These are phyloP conservation scores for Agelaius phoeniceus DNA, from an alignment of 2,113 vertebrate species.

Conservation along the genomic window DNA sequence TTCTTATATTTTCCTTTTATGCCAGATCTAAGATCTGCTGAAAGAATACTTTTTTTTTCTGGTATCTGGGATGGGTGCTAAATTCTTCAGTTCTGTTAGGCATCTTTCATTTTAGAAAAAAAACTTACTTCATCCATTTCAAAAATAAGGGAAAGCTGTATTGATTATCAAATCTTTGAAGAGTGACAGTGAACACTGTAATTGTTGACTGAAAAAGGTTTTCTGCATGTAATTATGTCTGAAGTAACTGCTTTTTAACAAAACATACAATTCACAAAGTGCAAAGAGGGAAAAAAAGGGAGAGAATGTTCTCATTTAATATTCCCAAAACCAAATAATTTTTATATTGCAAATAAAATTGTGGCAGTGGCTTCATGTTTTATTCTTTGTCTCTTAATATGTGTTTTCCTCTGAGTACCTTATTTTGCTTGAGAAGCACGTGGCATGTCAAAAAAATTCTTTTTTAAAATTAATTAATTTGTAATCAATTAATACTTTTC, in stretches of 20 bases:
- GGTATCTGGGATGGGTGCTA: rapidly evolving
- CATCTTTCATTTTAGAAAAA: background rate
- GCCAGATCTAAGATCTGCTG: background rate
- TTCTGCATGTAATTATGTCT: background rate
- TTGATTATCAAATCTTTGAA: background rate
- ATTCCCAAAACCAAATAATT: background rate
- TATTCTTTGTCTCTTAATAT: background rate
- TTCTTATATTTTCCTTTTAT: background rate
- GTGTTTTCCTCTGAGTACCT: background rate
- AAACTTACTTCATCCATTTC: background rate
- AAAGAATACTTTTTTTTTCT: background rate
- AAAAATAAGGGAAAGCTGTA: background rate
- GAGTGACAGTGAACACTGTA: background rate
- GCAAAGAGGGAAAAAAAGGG: background rate
- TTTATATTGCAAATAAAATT: background rate
- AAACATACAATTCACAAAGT: background rate
- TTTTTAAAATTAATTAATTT: background rate
- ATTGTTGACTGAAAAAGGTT: background rate
- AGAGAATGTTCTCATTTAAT: background rate
- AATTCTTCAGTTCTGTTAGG: background rate
- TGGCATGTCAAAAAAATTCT: background rate
- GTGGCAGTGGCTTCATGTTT: background rate
- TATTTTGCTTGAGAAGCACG: background rate
- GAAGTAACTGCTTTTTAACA: background rate
- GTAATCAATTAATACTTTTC: background rate